Percentiles rank a stretch among this genome's conserved stretches.
phyloP scores from a whole-genome alignment of 2,888 invertebrate genomes.

The Acrobasis repandana region DNA sequence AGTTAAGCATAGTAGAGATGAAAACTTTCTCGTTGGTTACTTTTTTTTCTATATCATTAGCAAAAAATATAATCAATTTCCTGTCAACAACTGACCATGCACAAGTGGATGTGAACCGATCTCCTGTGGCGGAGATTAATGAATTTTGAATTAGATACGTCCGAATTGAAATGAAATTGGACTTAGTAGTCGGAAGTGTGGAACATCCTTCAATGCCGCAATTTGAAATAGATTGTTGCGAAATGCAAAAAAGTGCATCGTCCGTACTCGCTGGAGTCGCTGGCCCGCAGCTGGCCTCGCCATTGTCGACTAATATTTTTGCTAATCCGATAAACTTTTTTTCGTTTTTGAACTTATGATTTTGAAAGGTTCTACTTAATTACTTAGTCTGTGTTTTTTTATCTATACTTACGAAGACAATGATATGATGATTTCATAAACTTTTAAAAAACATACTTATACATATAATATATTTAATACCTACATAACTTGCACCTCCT shows the following conservation, averaged over 20 bases:
- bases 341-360: conserved; percentile 30
- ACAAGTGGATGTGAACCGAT: conserved; percentile 67
- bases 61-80: conserved; percentile 71
- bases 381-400: too few relatives aligned
- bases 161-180: conserved; percentile 76
- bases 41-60: conserved; percentile 37
- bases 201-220: conserved; percentile 67
- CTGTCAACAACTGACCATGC: conserved; percentile 81
- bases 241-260: conserved; percentile 59
- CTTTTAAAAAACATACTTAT: too few relatives aligned
- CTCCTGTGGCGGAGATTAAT: conserved; percentile 70
- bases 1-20: not conserved
- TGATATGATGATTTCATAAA: too few relatives aligned
- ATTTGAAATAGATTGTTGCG: conserved; percentile 71
- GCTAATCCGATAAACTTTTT: conserved; percentile 78
- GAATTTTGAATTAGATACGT: conserved; percentile 78
- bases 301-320: conserved; percentile 44
- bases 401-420: too few relatives aligned
- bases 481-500: too few relatives aligned
- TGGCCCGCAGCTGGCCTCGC: conserved; percentile 67
- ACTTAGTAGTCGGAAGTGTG: conserved; percentile 76
- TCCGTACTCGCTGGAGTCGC: conserved; percentile 63
- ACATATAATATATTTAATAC: too few relatives aligned
- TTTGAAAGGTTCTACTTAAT: too few relatives aligned
- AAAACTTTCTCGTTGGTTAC: not conserved